Evolutionary conservation across 2,797 vertebrate genomes (phyloP), one percentile per base, ranked within the genome.

Genomic region (Lacerta agilis): DNA sequence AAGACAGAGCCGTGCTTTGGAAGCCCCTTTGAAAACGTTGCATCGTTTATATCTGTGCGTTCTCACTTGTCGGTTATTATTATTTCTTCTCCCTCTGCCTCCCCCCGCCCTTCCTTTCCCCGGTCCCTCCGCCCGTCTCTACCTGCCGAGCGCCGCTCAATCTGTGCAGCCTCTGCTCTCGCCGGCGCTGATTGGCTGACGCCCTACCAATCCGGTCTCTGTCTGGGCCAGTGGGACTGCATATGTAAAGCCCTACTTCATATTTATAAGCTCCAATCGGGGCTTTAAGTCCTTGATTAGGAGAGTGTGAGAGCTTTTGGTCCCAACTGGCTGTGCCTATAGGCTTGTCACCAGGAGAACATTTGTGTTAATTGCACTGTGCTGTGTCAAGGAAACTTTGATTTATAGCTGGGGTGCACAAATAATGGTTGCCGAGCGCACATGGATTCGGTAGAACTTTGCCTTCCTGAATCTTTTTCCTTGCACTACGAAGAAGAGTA

Each of bases 211-310:
- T 99, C 97, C 92, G 95, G 91, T 92, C 91, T 87, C 87, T 83
- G 94, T 64, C 93, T 89, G 97, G 98, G 95, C 98, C 97, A 95
- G 96, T 93, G 98, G 98, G 98, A 98, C 97, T 98, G 97, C 98
- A 98, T 98, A 98, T 98, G 98, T 97, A 98, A 98, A 98, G 96
- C 91, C 90, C 92, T 96, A 96, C 98, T 99, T 98, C 98, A 99
- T 99, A 99, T 99, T 99, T 97, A 99, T 99, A 98, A 99, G 98
- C 98, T 93, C 95, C 98, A 97, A 97, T 98, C 97, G 97, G 97
- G 97, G 98, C 98, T 99, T 98, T 98, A 99, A 99, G 98, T 98
- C 98, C 98, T 99, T 99, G 98, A 99, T 99, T 99, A 99, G 98
- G 97, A 97, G 98, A 97, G 98, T 96, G 97, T 96, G 97, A 97